phyloP scores from a whole-genome alignment of 1,140 invertebrate species.

The Trichoplusia ni region DNA sequence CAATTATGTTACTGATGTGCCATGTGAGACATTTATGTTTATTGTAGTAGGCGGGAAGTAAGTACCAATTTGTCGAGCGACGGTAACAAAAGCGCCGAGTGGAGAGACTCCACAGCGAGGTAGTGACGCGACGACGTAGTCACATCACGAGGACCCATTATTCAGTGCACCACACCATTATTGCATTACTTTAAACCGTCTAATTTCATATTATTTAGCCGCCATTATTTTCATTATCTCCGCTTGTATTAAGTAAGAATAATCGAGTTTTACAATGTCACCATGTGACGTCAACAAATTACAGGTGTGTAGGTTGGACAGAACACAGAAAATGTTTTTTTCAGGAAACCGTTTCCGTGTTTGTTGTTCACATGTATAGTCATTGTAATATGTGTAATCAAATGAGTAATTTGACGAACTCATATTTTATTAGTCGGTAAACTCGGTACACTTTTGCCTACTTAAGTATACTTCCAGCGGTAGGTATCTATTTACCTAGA shows the following conservation, averaged over 20 bases:
- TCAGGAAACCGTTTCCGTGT: conserved; percentile 65
- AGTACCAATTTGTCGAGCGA: conserved; percentile 20
- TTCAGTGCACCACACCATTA: conserved; percentile 55
- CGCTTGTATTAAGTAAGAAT: conserved; percentile 66
- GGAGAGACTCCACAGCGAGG: background rate
- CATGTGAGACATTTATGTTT: conserved; percentile 12
- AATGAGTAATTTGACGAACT: conserved; percentile 22
- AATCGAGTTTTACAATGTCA: conserved; percentile 73
- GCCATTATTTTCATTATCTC: conserved; percentile 77
- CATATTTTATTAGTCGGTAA: background rate
- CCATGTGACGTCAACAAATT: conserved; percentile 65
- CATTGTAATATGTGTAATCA: conserved; percentile 31
- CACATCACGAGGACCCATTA: conserved; percentile 63
- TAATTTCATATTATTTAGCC: conserved; percentile 77
- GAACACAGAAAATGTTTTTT: conserved; percentile 50
- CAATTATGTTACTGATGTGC: no score
- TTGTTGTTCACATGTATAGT: conserved; percentile 35
- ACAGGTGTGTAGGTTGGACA: conserved; percentile 57
- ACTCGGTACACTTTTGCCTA: conserved; percentile 2
- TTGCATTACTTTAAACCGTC: conserved; percentile 72
- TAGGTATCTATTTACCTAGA: no score
- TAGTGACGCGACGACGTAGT: conserved; percentile 27
- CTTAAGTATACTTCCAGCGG: no score
- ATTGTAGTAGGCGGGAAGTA: conserved; percentile 3
- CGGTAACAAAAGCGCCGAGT: conserved; percentile 13